Base-by-base conservation (phyloP, 1,140 invertebrate genomes). In the Drosophila mayri region DNA sequence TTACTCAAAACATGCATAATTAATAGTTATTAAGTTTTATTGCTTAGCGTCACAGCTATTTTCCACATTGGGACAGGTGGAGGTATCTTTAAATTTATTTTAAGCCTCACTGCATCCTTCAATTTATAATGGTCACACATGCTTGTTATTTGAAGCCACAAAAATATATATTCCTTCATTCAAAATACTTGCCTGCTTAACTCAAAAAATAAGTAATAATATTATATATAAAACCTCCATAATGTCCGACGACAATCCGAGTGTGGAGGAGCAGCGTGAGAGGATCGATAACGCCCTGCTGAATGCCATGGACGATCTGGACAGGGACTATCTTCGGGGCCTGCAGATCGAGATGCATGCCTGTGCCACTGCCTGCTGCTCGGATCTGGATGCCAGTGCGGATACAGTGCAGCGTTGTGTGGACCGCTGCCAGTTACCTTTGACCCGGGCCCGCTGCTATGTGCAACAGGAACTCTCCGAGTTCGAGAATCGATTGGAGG, bases 341-440 rank as follows among this genome's bases (percentile, higher is more conserved):
- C 96, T 98, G 94, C 97, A 98, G 95, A 96, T 97, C 66, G 94
- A 96, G 64, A 98, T 98, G 97, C 97, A 98, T 85, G 94, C 95
- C 71, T 98, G 97, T 94, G 96, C 97, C 38, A 95, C 96, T 1
- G 95, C 94, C 68, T 98, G 98, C 90, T 98, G 97, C 93, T 96
- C 97, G 67, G 95, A 97, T 92, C 92, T 93, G 46, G 93, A 94
- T 14, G 93, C 94, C 1, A 95, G 95, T 4, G 93, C 97, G 55
- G 95, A 98, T 79, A 94, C 95, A 82, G 95, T 97, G 4, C 96
- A 98, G 78, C 93, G 94, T 16, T 98, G 98, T 91, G 95, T 98
- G 32, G 95, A 97, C 76, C 95, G 94, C 57, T 98, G 97, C 87
- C 95, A 95, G 12, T 83, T 90, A 20, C 93, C 95, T 8, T 93